Evolutionary conservation across 2,888 invertebrate species (phyloP).

Genomic region (Eremobia ochroleuca): DNA sequence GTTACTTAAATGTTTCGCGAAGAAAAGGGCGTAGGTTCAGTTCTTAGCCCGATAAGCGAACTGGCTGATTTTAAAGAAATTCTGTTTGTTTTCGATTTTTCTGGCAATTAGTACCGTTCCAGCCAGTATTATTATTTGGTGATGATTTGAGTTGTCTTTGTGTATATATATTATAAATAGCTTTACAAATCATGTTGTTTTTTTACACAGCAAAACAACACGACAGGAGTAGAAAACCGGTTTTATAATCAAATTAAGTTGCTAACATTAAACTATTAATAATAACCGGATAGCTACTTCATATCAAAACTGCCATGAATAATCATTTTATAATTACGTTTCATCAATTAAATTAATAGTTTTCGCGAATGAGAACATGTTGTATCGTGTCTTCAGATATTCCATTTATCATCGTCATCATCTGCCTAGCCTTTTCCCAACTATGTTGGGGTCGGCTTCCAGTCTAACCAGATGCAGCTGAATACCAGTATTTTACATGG

Average conservation of each 20-base stretch:
- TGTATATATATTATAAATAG: background rate
- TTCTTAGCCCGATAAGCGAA: background rate
- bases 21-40: background rate
- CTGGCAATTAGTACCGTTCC: background rate
- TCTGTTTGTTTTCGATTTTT: background rate
- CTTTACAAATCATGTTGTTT: background rate
- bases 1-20: background rate
- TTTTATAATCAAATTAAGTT: constrained; percentile 23
- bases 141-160: background rate
- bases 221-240: constrained; percentile 20
- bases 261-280: background rate
- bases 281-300: constrained; percentile 16
- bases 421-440: too few relatives aligned
- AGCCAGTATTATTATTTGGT: background rate
- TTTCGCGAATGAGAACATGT: constrained; percentile 17
- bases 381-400: background rate
- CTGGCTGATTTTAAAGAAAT: background rate
- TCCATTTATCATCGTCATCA: too few relatives aligned
- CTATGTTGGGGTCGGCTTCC: too few relatives aligned
- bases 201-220: background rate
- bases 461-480: too few relatives aligned
- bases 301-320: constrained; percentile 6
- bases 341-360: background rate
- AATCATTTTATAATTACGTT: constrained; percentile 30
- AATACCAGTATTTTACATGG: too few relatives aligned